Evolutionary conservation across 92 coral and sea anemone genomes (phyloP), one percentile per base, ranked within the genome.

Genomic region (Palythoa caribaeorum): DNA sequence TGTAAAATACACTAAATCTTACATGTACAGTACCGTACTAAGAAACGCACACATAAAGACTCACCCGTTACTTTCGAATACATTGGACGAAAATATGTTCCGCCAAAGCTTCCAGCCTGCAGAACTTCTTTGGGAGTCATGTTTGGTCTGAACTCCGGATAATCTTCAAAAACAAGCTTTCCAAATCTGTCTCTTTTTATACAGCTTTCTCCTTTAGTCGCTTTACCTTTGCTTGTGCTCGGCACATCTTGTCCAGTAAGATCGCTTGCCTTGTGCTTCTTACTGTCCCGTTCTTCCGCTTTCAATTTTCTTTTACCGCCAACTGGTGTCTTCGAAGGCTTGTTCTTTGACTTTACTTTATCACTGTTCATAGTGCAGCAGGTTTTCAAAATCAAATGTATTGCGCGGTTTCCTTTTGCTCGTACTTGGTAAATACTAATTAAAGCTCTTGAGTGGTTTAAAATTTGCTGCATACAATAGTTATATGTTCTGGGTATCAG

Each of bases 81-180:
- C 39, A 94, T 94, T 3, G 98, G 94, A 55, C 95, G 85, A 48
- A 85, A 94, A 80, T 94, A 94, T 35, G 98, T 94, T 72, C 98
- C 98, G 8, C 98, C 98, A 73, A 94, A 94, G 89, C 98, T 94
- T 19, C 98, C 98, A 48, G 94, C 93, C 69, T 93, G 98, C 37
- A 94, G 91, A 48, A 94, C 95, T 87, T 94, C 98, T 73, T 92
- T 91, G 10, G 98, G 98, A 0, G 95, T 94, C 84, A 94, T 51
- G 52, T 92, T 94, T 52, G 98, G 98, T 70, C 93, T 92, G 87
- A 94, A 94, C 28, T 93, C 93, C 14, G 98, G 98, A 68, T 88
- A 85, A 84, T 94, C 98, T 19, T 87, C 71, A 79, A 94, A 94
- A 15, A 91, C 71, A 15, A 94, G 90, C 71, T 94, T 94, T n/a